Conservation (phyloP, 2,888 invertebrate species). For the Ferdinandea cuprea region DNA sequence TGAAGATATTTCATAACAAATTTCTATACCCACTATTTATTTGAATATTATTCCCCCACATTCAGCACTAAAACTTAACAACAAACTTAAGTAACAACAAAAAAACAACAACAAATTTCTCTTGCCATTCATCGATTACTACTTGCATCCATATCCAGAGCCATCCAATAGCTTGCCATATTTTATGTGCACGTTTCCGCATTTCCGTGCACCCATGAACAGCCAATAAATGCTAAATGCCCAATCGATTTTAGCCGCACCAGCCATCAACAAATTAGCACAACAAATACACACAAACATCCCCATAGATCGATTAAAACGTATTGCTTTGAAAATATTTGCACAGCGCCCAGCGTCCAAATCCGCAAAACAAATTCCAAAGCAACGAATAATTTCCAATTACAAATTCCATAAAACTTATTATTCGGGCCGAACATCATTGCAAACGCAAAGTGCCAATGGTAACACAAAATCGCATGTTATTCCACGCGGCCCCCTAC, state of each 20-base stretch:
- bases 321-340: constrained; percentile 50
- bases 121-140: constrained; percentile 3
- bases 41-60: too few species aligned
- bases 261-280: constrained; percentile 65
- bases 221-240: constrained; percentile 16
- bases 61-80: too few species aligned
- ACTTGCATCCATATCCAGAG: background rate
- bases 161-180: constrained; percentile 2
- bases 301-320: constrained; percentile 51
- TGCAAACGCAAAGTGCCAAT: constrained; percentile 66
- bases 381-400: constrained; percentile 62
- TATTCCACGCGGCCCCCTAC: constrained; percentile 29
- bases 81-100: too few species aligned
- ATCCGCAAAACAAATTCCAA: constrained; percentile 47
- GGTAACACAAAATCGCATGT: constrained; percentile 59
- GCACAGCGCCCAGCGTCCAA: constrained; percentile 29
- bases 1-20: too few species aligned
- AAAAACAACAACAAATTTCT: too few species aligned
- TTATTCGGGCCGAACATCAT: constrained; percentile 48
- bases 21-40: too few species aligned
- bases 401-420: constrained; percentile 61
- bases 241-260: constrained; percentile 3
- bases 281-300: constrained; percentile 43
- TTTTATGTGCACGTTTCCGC: constrained; percentile 20
- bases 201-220: background rate